Evolutionary conservation across 2,888 invertebrate genomes (phyloP).

Genomic region (Acronicta aceris): DNA sequence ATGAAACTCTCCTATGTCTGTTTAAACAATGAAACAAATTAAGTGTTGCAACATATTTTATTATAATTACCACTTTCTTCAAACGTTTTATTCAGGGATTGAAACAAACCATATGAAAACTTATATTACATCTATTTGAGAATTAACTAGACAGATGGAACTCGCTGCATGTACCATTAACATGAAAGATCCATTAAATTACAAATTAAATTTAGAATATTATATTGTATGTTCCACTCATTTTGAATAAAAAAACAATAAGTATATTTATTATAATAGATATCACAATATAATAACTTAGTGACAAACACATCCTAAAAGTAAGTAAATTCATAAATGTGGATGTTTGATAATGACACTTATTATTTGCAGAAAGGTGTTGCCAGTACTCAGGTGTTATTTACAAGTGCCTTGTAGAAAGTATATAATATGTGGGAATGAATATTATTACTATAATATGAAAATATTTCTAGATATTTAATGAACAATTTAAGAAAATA

Average conservation of each 20-base stretch:
- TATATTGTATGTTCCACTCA: conserved; percentile 44
- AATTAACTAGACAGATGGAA: conserved; percentile 65
- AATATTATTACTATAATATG: conserved; percentile 19
- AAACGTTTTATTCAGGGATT: conserved; percentile 72
- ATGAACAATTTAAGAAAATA: conserved; percentile 44
- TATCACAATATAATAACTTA: conserved; percentile 62
- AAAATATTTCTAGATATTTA: conserved; percentile 34
- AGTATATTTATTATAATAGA: conserved; percentile 55
- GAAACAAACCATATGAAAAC: conserved; percentile 73
- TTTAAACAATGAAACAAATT: conserved; percentile 35
- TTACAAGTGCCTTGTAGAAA: conserved; percentile 38
- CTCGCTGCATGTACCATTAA: conserved; percentile 53
- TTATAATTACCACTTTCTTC: conserved; percentile 79
- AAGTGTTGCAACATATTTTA: conserved; percentile 79
- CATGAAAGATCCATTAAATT: conserved; percentile 41
- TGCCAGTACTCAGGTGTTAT: conserved; percentile 30
- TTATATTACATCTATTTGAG: conserved; percentile 67
- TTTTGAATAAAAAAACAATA: conserved; percentile 38
- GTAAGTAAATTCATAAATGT: conserved; percentile 19
- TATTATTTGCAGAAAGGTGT: conserved; percentile 20
- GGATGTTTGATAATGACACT: conserved; percentile 18
- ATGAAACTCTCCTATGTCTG: no score
- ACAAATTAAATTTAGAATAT: conserved; percentile 50
- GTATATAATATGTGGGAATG: conserved; percentile 27
- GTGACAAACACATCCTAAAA: conserved; percentile 45